Evolutionary conservation across 2,888 invertebrate species (phyloP), one percentile per base, ranked within the genome.

Genomic region (Cosmia pyralina): DNA sequence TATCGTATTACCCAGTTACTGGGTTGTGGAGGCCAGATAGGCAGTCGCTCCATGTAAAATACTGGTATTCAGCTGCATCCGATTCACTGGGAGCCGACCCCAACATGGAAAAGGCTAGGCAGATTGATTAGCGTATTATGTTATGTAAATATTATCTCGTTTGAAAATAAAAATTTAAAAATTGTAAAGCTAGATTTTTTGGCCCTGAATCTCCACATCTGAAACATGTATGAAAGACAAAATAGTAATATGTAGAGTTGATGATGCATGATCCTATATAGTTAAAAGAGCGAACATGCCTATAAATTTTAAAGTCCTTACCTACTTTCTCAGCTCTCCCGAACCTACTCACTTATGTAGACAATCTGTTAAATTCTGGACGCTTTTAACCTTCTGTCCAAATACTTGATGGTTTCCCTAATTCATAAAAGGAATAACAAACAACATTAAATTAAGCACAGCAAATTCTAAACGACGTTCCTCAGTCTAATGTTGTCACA

Each of bases 401-500:
- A 55, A 22, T 22, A 22, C 15, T 22, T n/a, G n/a, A n/a, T n/a
- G 2, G 4, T 50, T 34, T 8, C n/a, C n/a, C 10, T 2, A 44
- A 28, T 22, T 46, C 46, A 1, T 28, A 50, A 44, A 50, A 59
- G n/a, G 46, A 19, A 19, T 4, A 50, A n/a, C n/a, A 72, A 58
- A 67, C 44, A 48, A 53, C 22, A 70, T 70, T 75, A 67, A 69
- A 64, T 44, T 70, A 75, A 62, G 44, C 50, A 67, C 57, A 62
- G 38, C 63, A 17, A 77, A 71, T 59, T 38, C 38, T 58, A 67
- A 71, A 73, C 62, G 64, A 77, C 28, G 19, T 63, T 68, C 66
- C 41, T 68, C 34, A 64, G 50, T 52, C 38, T 71, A 75, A 77
- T 82, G 75, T 66, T 60, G 72, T 65, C 48, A 72, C 73, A 68